A percentile compares a stretch with the other conserved stretches of the same genome.
phyloP scores from a whole-genome alignment of 1,140 invertebrate genomes.

The Saxidomus purpurata region DNA sequence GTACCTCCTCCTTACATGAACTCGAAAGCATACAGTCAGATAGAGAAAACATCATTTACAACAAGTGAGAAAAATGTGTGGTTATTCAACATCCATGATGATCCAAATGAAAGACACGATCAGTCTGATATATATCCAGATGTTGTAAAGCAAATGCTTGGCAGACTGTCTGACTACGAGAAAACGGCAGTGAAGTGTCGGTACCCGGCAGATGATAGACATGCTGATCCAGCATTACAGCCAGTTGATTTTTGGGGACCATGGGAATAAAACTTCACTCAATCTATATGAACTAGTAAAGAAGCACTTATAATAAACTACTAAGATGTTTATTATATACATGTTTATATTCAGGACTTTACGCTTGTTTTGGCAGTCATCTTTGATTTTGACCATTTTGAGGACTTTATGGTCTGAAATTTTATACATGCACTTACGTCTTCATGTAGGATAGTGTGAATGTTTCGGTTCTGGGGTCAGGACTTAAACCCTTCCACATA shows the following conservation, averaged over 20 bases:
- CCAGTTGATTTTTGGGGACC: conserved; percentile 81
- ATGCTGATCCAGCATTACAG: conserved; percentile 71
- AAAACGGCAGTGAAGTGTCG: conserved; percentile 74
- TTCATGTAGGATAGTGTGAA: too few species aligned
- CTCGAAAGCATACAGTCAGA: not conserved
- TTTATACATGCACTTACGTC: too few species aligned
- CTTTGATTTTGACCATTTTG: too few species aligned
- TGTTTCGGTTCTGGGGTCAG: too few species aligned
- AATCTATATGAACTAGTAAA: too few species aligned
- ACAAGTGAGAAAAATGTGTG: conserved; percentile 72
- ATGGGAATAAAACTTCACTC: conserved; percentile 73
- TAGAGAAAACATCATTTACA: not conserved
- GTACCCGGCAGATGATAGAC: conserved; percentile 72
- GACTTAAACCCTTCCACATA: too few species aligned
- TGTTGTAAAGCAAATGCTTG: conserved; percentile 73
- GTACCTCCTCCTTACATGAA: conserved; percentile 48
- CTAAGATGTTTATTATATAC: too few species aligned
- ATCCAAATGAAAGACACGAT: conserved; percentile 75
- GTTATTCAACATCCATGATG: conserved; percentile 78
- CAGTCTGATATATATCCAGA: conserved; percentile 67
- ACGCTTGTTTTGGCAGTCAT: too few species aligned
- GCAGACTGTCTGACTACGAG: conserved; percentile 69
- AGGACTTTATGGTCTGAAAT: too few species aligned
- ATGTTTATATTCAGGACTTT: too few species aligned
- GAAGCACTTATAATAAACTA: too few species aligned